Evolutionary conservation across 2,888 invertebrate genomes (phyloP).

Genomic region (Pogonocherus hispidulus): DNA sequence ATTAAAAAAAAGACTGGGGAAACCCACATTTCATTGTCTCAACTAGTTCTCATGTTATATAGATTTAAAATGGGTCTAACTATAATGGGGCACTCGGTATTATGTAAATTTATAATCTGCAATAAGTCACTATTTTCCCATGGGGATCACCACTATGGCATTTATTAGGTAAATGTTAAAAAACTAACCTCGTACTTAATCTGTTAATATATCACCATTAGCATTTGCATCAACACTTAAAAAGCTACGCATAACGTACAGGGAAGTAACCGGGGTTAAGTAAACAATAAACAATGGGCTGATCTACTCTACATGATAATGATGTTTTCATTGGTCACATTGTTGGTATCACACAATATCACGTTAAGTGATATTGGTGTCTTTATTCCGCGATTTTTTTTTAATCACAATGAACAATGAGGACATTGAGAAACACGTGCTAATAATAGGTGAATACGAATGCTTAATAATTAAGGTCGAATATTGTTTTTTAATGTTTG

Average conservation of each 20-base stretch:
- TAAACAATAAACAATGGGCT: conserved; percentile 36
- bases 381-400: conserved; percentile 5
- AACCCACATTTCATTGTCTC: too few species aligned
- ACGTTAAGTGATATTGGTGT: conserved; percentile 4
- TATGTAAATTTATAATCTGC: too few species aligned
- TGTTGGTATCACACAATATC: conserved; percentile 16
- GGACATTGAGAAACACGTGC: conserved; percentile 24
- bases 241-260: conserved; percentile 13
- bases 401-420: conserved; percentile 22
- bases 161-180: too few species aligned
- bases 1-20: too few species aligned
- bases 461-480: conserved; percentile 22
- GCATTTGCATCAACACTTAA: background rate
- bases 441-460: conserved; percentile 24
- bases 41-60: too few species aligned
- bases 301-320: conserved; percentile 31
- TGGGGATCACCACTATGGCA: too few species aligned
- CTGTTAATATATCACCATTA: too few species aligned
- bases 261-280: conserved; percentile 18
- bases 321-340: conserved; percentile 17
- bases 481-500: conserved; percentile 7
- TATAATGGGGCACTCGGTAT: too few species aligned
- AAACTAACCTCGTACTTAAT: too few species aligned
- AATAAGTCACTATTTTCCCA: too few species aligned
- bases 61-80: too few species aligned